Evolutionary conservation across 2,888 invertebrate species (phyloP).

Genomic region (Sphinx pinastri): DNA sequence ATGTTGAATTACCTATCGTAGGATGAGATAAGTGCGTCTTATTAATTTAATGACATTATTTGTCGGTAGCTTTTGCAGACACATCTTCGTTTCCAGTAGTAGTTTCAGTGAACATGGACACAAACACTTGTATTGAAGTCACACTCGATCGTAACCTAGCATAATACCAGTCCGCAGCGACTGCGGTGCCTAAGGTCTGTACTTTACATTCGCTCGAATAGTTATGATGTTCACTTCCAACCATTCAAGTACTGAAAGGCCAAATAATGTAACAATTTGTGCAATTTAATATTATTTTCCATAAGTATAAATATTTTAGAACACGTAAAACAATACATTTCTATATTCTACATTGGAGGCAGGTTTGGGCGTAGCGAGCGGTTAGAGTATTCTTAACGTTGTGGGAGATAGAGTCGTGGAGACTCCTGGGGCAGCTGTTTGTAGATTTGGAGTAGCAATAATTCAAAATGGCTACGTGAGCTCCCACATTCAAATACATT

Average conservation of each 20-base stretch:
- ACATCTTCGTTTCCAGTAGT: slow-evolving; percentile 11
- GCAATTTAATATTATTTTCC: slow-evolving; percentile 30
- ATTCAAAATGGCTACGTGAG: not conserved
- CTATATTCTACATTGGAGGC: slow-evolving; percentile 6
- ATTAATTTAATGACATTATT: slow-evolving; percentile 29
- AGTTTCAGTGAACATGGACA: slow-evolving; percentile 18
- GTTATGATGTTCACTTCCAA: slow-evolving; percentile 14
- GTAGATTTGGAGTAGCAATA: not conserved
- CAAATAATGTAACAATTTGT: slow-evolving; percentile 27
- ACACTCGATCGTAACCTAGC: not conserved
- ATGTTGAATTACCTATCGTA: slow-evolving; percentile 39
- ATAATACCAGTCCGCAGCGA: not conserved
- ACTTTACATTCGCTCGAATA: slow-evolving; percentile 20
- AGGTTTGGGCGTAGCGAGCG: slow-evolving; percentile 1
- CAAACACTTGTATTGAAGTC: slow-evolving; percentile 8
- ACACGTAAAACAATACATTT: slow-evolving; percentile 4
- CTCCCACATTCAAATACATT: slow-evolving; percentile 31
- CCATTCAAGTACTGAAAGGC: slow-evolving; percentile 24
- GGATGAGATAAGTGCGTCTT: slow-evolving; percentile 42
- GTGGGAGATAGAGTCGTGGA: not conserved
- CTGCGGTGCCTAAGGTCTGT: not conserved
- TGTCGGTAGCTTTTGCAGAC: slow-evolving; percentile 24
- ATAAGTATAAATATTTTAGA: slow-evolving; percentile 21
- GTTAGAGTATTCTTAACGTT: not conserved
- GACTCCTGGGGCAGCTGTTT: not conserved